Base-by-base conservation (phyloP, 2,888 invertebrate species). In the Microplitis manilae region DNA sequence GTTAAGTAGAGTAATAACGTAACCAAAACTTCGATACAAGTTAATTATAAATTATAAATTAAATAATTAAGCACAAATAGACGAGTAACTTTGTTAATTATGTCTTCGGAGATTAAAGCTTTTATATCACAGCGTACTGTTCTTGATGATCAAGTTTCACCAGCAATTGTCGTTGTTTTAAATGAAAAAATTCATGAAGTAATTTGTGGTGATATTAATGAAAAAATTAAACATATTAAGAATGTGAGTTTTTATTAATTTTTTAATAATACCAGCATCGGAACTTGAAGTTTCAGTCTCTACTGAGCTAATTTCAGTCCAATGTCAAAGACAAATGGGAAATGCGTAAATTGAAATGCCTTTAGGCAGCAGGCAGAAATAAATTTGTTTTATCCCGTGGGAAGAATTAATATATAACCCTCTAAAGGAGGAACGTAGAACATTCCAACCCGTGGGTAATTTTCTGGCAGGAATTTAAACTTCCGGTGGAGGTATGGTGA, bases 141-240 rank as follows among this genome's bases (percentile, higher is more conserved):
- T 69, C 78, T 87, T n/a, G 79, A 81, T 2, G 77, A 84, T 20
- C 73, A 80, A 41, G 76, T 85, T 20, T 74, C 78, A 65, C 83
- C 86, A 20, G 85, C 84, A 6, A 91, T 94, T 79, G 87, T 94
- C 59, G 92, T 94, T 30, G 89, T 91, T 73, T 86, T 86, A 1
- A 89, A 92, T 85, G 94, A 94, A 15, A 91, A 91, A 81, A 94
- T 94, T 81, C 87, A 91, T 80, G 87, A 90, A 82, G 88, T 94
- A 59, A 84, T 94, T 4, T 90, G 88, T 59, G 90, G 90, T 64
- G 84, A 90, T 8, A 90, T 92, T 68, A 78, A 80, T 20, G 59
- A 73, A 1, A 74, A 79, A 17, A 78, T 79, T 17, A 15, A 60
- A n/a, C 61, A 70, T n/a, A 7, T 83, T 15, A 41, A 41, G 67